Evolutionary conservation across 2,113 vertebrate species (phyloP).

Genomic region (Paracanthobrama guichenoti): DNA sequence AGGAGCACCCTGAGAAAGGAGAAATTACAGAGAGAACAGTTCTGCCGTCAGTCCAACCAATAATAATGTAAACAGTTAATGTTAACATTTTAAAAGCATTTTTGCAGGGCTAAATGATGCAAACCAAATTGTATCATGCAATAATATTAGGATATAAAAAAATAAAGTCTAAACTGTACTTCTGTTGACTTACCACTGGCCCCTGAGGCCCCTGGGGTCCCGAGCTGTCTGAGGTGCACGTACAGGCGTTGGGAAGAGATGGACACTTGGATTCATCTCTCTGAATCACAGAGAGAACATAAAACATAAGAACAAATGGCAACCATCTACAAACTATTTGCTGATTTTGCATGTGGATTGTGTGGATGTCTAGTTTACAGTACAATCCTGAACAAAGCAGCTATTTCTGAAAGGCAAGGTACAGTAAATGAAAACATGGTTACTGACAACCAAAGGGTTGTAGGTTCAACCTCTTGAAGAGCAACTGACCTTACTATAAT

Average conservation of each 20-base stretch:
- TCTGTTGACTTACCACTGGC: conserved; percentile 83
- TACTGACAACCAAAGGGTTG: not conserved
- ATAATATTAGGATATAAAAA: not conserved
- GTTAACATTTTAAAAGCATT: not conserved
- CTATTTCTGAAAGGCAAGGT: not conserved
- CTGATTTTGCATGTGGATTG: not conserved
- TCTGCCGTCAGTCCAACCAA: not conserved
- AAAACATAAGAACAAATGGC: conserved; percentile 7
- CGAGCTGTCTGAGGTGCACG: conserved; percentile 83
- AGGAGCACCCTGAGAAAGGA: conserved; percentile 83
- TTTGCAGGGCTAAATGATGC: not conserved
- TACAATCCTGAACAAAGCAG: not conserved
- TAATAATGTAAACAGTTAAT: not conserved
- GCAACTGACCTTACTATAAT: not conserved
- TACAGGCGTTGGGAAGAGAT: conserved; percentile 91
- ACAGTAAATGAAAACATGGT: not conserved
- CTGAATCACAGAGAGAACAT: conserved; percentile 69
- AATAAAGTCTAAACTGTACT: not conserved
- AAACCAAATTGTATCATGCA: not conserved
- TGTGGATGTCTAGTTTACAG: not conserved
- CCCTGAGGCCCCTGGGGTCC: conserved; percentile 88
- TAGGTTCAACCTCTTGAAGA: not conserved
- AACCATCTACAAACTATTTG: not conserved
- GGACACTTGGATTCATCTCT: conserved; percentile 97
- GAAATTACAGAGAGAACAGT: conserved; percentile 20